Base-by-base conservation (phyloP, 2,113 vertebrate genomes). In the Anas platyrhynchos region DNA sequence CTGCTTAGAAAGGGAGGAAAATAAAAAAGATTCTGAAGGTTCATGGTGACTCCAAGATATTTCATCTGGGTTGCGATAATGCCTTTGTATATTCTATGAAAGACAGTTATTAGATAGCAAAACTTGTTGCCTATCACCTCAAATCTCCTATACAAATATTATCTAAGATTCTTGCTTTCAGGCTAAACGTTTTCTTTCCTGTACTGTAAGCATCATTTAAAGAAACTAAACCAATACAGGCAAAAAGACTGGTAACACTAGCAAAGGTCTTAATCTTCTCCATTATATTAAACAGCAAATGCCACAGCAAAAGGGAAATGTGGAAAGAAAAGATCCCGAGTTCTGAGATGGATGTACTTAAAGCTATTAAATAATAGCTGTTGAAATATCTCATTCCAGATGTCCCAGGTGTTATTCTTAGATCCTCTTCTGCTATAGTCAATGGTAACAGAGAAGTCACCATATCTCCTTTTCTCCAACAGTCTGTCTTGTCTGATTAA, bases 141-240 rank as follows among this genome's bases (percentile, higher is more conserved):
- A 91, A 85, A 87, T 89, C 54, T 89, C n/a, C 34, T 62, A n/a
- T 29, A 50, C 34, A 94, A 94, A 85, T 80, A 76, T 87, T 79
- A 58, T 9, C 48, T 80, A 69, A 73, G 62, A 74, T 58, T 74
- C 44, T 54, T 89, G 32, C 38, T 94, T 94, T 83, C 62, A 85
- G 44, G 12, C 12, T 85, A 89, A 84, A 78, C 46, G 5, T 4
- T 73, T 92, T 82, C 20, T 76, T 91, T 92, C 44, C 72, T 80
- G 13, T 50, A 83, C 8, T 77, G 14, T 69, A 87, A 73, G 18
- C n/a, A 83, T 68, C 7, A 74, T 85, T 87, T 75, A 91, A 86
- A 81, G 61, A 79, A 87, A 85, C 25, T 44, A 87, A 89, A 86
- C 5, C 23, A 75, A 82, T 71, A 13, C 46, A 80, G 63, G 62